Base-by-base conservation (phyloP, 2,113 vertebrate genomes). In the Ploceus nigricollis region DNA sequence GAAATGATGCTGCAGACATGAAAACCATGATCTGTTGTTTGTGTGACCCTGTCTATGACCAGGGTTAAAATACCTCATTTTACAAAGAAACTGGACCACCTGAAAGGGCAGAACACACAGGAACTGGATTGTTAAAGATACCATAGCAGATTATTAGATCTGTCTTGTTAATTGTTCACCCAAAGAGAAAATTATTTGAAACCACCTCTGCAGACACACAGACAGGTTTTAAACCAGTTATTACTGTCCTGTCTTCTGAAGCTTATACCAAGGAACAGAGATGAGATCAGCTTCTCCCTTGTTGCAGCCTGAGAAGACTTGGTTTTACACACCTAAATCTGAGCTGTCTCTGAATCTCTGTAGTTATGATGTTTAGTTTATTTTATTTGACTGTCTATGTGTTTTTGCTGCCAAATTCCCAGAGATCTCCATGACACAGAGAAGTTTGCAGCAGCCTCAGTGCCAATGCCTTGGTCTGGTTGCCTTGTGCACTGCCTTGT, bases 401-500 rank as follows among this genome's bases (percentile, higher is more conserved):
- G 33, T 2, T 66, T 90, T 73, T 16, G 3, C 20, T 13, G 2
- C 21, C 23, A 48, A 8, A 89, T 80, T 89, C 33, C 33, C 31
- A 42, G 58, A 56, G 8, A 25, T 35, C n/a, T 75, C 23, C 51
- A 19, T 30, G 40, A 39, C 16, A 33, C 30, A n/a, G 68, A 57
- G 60, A 48, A 69, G 50, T 69, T 53, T 73, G 15, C 8, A 11
- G 50, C 37, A 53, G 22, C 27, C 23, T 64, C 24, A 20, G n/a
- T 28, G 3, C 0, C 2, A 1, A 40, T 2, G 3, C 44, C 10
- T 65, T 3, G 4, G 37, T 35, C 44, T 47, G 39, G 47, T 35
- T 50, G 50, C 27, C n/a, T 27, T 0, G 0, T 23, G 44, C 15
- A 1, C 44, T 28, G 42, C 45, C 30, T 47, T 5, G 0, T 31